Evolutionary conservation across 2,113 vertebrate genomes (phyloP).

Genomic region (Salminus brasiliensis): DNA sequence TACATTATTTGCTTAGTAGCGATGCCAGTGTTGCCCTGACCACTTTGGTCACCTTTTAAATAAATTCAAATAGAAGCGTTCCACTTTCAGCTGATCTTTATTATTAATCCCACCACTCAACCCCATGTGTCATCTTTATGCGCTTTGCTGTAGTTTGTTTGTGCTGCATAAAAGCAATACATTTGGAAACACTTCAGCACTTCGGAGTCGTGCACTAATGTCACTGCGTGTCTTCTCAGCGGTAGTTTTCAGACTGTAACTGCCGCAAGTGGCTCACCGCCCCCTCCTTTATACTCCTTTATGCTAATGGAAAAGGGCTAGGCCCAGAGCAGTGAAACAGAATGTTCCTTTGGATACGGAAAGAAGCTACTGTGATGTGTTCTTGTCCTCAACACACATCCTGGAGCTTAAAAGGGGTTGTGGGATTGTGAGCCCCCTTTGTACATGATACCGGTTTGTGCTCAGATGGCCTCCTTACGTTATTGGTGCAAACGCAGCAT

Average conservation of each 20-base stretch:
- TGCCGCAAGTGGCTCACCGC: background rate
- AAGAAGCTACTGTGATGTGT: no score
- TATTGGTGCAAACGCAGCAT: background rate
- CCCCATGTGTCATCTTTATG: background rate
- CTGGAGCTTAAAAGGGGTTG: no score
- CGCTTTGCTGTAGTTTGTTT: background rate
- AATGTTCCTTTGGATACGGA: background rate
- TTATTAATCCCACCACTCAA: background rate
- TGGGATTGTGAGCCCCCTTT: background rate
- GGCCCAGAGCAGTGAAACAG: background rate
- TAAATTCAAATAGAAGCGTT: conserved; percentile 9
- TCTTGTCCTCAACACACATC: no score
- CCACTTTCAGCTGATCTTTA: background rate
- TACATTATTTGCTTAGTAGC: background rate
- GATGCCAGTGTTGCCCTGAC: background rate
- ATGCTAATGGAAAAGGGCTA: background rate
- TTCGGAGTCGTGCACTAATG: background rate
- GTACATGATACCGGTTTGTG: background rate
- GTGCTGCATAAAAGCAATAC: background rate
- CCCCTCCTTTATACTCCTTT: background rate
- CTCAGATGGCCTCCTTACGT: background rate
- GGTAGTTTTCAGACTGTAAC: background rate
- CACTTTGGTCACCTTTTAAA: conserved; percentile 2
- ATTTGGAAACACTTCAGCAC: conserved; percentile 4
- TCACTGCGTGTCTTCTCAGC: background rate